Evolutionary conservation across 2,888 invertebrate genomes (phyloP).

Genomic region (Drosophila niveifrons): DNA sequence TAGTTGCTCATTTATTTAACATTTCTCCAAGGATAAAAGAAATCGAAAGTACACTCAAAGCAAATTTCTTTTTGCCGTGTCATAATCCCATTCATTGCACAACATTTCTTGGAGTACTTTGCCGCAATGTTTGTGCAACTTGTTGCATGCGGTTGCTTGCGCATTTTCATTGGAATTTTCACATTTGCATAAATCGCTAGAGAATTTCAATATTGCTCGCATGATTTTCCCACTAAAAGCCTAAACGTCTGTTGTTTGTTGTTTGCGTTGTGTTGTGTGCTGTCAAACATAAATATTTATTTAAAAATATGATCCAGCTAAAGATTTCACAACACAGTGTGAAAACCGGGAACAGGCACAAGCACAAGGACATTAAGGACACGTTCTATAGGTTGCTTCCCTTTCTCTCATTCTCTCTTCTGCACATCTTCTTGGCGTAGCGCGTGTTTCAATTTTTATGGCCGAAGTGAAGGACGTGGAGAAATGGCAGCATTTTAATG

Average conservation of each 20-base stretch:
- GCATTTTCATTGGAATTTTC: constrained; percentile 59
- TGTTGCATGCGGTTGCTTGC: constrained; percentile 56
- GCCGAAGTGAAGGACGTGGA: constrained; percentile 48
- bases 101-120: constrained; percentile 28
- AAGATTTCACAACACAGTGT: constrained; percentile 69
- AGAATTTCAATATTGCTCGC: constrained; percentile 6
- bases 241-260: constrained; percentile 56
- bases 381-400: background rate
- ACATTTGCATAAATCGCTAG: constrained; percentile 34
- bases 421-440: background rate
- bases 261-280: constrained; percentile 7
- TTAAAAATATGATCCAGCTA: constrained; percentile 68
- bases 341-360: constrained; percentile 61
- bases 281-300: constrained; percentile 72
- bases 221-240: constrained; percentile 73
- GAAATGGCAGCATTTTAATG: constrained; percentile 22
- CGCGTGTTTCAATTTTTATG: constrained; percentile 29
- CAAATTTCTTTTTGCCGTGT: background rate
- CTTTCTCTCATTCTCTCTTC: background rate
- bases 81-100: constrained; percentile 36
- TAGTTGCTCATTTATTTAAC: background rate
- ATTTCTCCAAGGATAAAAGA: background rate
- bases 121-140: constrained; percentile 50
- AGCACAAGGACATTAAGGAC: constrained; percentile 52
- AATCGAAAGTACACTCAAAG: background rate